phyloP scores from a whole-genome alignment of 2,113 vertebrate species.

The Leiothrix lutea region DNA sequence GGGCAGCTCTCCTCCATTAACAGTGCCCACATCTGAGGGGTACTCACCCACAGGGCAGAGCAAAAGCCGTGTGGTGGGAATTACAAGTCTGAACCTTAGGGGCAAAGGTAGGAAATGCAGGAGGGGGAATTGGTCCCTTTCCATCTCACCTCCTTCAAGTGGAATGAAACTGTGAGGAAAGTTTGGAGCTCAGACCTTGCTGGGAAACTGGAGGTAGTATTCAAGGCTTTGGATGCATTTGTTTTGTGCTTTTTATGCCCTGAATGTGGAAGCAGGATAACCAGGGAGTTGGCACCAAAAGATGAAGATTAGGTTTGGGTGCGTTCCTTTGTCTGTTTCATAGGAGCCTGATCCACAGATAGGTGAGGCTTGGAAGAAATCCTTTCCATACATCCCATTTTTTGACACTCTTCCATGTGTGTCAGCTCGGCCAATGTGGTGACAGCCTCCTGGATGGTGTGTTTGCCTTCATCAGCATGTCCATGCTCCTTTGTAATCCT shows the following conservation, averaged over 20 bases:
- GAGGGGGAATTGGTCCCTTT: accelerated
- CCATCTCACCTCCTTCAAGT: background rate
- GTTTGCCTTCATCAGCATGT: background rate
- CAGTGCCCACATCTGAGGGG: background rate
- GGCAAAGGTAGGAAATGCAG: background rate
- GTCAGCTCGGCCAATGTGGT: accelerated
- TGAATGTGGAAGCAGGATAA: accelerated
- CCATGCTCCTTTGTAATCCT: background rate
- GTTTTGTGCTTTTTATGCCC: background rate
- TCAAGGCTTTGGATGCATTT: background rate
- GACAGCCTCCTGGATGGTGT: background rate
- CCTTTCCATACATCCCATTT: background rate
- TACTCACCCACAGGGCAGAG: background rate
- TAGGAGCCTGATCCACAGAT: background rate
- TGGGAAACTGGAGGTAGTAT: background rate
- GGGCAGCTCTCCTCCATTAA: accelerated
- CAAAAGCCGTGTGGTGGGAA: background rate
- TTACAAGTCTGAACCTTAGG: background rate
- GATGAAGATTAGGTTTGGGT: background rate
- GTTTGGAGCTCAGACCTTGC: background rate
- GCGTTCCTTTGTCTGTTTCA: background rate
- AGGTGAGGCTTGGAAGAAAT: background rate
- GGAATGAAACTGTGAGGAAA: background rate
- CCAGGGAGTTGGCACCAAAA: too few species aligned
- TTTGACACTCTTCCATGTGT: accelerated